A percentile compares a stretch with the other conserved stretches of the same genome.
Evolutionary conservation across 2,113 vertebrate genomes (phyloP).

Genomic region (Dasyurus viverrinus): DNA sequence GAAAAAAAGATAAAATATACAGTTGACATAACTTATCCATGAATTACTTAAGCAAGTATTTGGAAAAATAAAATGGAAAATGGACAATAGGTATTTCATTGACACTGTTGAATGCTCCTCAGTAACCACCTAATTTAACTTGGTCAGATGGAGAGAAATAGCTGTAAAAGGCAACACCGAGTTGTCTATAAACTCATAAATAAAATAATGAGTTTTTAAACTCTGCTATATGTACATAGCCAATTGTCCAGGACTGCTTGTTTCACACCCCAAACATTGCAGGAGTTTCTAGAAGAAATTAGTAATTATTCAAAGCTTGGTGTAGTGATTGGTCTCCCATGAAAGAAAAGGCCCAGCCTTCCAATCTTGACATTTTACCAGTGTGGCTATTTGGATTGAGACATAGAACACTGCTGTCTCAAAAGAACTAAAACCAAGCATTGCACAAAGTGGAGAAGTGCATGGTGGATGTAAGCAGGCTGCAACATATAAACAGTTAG

Average conservation of each 20-base stretch:
- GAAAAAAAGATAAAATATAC: background rate
- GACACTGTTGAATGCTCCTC: background rate
- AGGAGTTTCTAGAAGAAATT: background rate
- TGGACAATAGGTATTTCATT: background rate
- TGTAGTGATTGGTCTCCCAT: background rate
- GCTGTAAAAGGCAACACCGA: background rate
- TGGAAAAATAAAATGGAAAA: background rate
- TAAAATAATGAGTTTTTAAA: background rate
- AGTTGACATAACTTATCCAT: background rate
- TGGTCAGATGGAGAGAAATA: background rate
- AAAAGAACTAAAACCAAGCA: too few species aligned
- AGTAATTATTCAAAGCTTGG: background rate
- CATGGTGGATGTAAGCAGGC: too few species aligned
- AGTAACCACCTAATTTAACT: background rate
- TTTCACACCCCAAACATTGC: background rate
- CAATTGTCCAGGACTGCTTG: background rate
- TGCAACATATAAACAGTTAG: too few species aligned
- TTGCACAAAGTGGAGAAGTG: too few species aligned
- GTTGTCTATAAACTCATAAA: background rate
- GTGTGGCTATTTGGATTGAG: background rate
- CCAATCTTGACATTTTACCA: too few species aligned
- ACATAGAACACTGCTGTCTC: too few species aligned
- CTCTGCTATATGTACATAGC: background rate
- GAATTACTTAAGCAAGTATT: background rate
- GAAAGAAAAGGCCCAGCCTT: too few species aligned